Conservation (phyloP, 2,888 invertebrate genomes). For the Cerastis leucographa region DNA sequence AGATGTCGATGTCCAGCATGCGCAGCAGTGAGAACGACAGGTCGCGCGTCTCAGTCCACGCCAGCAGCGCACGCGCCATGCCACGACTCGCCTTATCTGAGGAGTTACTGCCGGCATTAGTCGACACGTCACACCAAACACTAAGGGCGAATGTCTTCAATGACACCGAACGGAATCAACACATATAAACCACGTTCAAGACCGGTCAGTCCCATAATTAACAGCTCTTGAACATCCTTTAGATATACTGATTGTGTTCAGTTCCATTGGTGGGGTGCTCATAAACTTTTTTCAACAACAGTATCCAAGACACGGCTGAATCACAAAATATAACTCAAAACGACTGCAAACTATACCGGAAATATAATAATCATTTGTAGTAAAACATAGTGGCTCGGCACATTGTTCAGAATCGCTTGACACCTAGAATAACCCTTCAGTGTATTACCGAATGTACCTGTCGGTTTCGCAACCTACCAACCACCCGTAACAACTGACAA, state of each 20-base stretch:
- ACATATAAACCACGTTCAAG: neutral
- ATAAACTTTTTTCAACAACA: too few relatives aligned
- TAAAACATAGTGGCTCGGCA: too few relatives aligned
- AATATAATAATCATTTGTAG: too few relatives aligned
- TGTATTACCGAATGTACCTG: neutral
- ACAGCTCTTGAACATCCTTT: too few relatives aligned
- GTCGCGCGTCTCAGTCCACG: constrained; percentile 80
- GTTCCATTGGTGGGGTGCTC: too few relatives aligned
- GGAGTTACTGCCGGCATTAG: constrained; percentile 48
- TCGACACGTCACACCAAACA: neutral
- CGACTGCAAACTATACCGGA: too few relatives aligned
- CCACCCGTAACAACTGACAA: neutral
- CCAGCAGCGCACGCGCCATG: constrained; percentile 79
- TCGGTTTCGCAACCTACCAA: neutral
- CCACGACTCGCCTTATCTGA: constrained; percentile 82
- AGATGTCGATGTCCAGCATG: constrained; percentile 82
- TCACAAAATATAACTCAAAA: too few relatives aligned
- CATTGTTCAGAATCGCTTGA: neutral
- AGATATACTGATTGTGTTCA: too few relatives aligned
- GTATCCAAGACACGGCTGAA: too few relatives aligned
- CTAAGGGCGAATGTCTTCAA: neutral
- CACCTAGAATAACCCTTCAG: neutral
- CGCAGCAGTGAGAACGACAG: constrained; percentile 83
- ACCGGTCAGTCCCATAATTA: too few relatives aligned
- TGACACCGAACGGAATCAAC: neutral